Evolutionary conservation across 2,113 vertebrate species (phyloP), one percentile per base, ranked within the genome.

Genomic region (Rafetus swinhoei): DNA sequence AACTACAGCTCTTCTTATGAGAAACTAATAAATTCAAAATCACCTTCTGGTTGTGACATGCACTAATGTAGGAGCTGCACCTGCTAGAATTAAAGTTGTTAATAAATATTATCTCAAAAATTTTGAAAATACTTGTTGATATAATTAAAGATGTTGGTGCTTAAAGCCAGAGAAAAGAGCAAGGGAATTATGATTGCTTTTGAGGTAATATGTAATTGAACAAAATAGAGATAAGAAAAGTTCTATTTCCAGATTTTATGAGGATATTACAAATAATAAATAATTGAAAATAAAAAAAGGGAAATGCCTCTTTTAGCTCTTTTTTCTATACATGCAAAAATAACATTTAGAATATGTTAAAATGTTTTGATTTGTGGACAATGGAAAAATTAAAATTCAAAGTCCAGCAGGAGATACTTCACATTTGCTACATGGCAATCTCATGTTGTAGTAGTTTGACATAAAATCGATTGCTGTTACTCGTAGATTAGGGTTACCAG

Each of bases 321-420:
- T 35, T 74, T 35, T 24, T 21, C 35, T 35, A 18, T 12, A 39
- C 24, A 22, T 45, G 19, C 21, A 39, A 24, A 39, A 19, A 74
- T 45, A 59, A 59, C 57, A 21, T 45, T 74, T 2, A 10, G 19
- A 74, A 45, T 74, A 74, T 45, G 2, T 24, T 39, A 21, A 74
- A 35, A 45, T 74, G 21, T 29, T 65, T 65, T 65, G 29, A 39
- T 4, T 69, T 32, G 6, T 74, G 69, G 32, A n/a, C 35, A 74
- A 22, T 22, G 69, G 35, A n/a, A 74, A 22, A 21, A 19, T 35
- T 39, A 74, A 74, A 74, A 74, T 11, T 69, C n/a, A 87, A 89
- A 93, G 90, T 84, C 59, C 9, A 84, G 4, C 87, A 92, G 16
- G 81, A 93, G 81, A 69, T 56, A 54, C 59, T 94, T 96, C 90